phyloP scores from a whole-genome alignment of 1,140 invertebrate species.

The Rhyzopertha dominica region DNA sequence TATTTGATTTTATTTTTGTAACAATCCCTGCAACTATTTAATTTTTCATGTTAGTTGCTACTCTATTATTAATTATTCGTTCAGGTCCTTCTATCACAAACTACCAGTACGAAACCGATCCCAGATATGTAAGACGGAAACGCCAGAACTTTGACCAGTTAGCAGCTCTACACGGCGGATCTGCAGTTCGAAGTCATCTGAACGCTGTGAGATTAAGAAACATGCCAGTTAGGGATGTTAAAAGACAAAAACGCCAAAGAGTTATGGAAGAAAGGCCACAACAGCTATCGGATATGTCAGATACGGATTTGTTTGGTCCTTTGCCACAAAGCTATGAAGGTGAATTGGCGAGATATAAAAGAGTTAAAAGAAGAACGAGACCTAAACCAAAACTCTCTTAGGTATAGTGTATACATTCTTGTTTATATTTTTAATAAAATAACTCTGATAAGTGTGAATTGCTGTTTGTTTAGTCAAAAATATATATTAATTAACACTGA shows the following conservation, averaged over 20 bases:
- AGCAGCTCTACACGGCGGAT: slow-evolving; percentile 25
- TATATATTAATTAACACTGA: no score
- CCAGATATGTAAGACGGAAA: slow-evolving; percentile 20
- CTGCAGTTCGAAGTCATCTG: slow-evolving; percentile 23
- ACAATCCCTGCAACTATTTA: no score
- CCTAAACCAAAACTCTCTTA: no score
- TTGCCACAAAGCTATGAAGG: slow-evolving; percentile 39
- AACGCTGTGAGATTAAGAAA: slow-evolving; percentile 23
- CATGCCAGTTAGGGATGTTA: slow-evolving; percentile 19
- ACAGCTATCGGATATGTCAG: slow-evolving; percentile 33
- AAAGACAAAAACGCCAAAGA: slow-evolving; percentile 20
- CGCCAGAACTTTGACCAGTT: slow-evolving; percentile 23
- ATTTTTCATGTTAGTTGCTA: no score
- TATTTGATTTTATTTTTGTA: no score
- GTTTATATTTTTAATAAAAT: no score
- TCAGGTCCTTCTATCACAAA: no score
- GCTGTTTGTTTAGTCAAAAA: no score
- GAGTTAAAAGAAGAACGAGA: slow-evolving; percentile 31
- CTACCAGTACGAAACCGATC: no score
- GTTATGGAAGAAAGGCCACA: slow-evolving; percentile 19
- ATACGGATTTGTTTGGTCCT: slow-evolving; percentile 40
- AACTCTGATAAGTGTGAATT: no score
- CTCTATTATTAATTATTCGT: no score
- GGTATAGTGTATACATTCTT: no score
- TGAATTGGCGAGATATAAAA: slow-evolving; percentile 38